Evolutionary conservation across 2,797 vertebrate genomes (phyloP).

Genomic region (Carapus acus): DNA sequence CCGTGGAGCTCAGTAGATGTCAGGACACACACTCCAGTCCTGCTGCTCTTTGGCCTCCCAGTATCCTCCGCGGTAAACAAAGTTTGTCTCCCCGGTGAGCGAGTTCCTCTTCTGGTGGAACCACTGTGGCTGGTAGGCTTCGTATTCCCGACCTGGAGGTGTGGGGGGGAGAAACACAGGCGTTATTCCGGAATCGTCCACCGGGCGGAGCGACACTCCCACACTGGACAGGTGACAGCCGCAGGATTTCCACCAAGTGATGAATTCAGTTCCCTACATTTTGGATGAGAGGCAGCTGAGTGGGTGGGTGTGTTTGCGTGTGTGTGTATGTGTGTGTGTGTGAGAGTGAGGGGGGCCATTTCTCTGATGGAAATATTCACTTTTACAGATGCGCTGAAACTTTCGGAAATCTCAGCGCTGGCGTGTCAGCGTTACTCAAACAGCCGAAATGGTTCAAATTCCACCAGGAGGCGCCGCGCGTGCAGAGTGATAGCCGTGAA

Average conservation of each 20-base stretch:
- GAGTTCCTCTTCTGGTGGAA: constrained; percentile 88
- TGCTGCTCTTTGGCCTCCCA: constrained; percentile 93
- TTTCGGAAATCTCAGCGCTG: background rate
- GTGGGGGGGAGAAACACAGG: constrained; percentile 15
- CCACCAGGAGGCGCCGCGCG: background rate
- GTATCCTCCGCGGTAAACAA: constrained; percentile 92
- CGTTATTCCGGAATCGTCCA: constrained; percentile 12
- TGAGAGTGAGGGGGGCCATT: too few relatives aligned
- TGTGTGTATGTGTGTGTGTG: too few relatives aligned
- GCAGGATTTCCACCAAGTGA: constrained; percentile 33
- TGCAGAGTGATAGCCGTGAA: background rate
- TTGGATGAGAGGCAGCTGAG: constrained; percentile 33
- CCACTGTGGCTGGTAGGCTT: constrained; percentile 86
- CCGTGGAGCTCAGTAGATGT: constrained; percentile 97
- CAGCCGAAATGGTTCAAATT: too few relatives aligned
- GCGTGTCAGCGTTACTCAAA: background rate
- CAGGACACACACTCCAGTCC: constrained; percentile 86
- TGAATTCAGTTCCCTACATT: constrained; percentile 28
- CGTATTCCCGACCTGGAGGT: constrained; percentile 87
- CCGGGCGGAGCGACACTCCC: background rate
- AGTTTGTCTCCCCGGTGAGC: constrained; percentile 83
- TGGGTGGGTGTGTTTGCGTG: too few relatives aligned
- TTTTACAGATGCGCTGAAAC: too few relatives aligned
- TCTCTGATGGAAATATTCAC: background rate
- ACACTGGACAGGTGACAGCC: constrained; percentile 16